Conservation (phyloP, 2,113 vertebrate species). For the Macaca nemestrina region DNA sequence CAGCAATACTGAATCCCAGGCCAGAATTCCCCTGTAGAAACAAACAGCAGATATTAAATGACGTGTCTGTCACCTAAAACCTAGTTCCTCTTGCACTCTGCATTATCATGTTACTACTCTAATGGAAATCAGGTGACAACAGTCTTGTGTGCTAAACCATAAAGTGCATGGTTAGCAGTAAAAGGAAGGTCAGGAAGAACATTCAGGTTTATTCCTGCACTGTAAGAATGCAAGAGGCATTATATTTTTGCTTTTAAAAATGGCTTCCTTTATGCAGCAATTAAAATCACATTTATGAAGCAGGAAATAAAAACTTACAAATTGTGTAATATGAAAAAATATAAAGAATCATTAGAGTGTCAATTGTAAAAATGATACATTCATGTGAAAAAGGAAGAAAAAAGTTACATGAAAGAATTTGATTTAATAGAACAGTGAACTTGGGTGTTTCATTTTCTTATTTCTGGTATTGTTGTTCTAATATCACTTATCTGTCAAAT, state of each 20-base stretch:
- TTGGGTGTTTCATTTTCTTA: background rate
- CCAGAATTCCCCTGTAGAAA: constrained; percentile 95
- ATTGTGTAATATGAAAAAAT: background rate
- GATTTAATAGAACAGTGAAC: background rate
- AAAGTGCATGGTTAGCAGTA: constrained; percentile 69
- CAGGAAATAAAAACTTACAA: background rate
- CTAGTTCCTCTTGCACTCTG: background rate
- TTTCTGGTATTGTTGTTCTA: background rate
- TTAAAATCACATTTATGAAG: constrained; percentile 20
- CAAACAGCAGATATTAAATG: constrained; percentile 51
- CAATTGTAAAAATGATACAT: background rate
- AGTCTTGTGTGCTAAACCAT: constrained; percentile 47
- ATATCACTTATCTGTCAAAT: background rate
- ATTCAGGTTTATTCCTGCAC: background rate
- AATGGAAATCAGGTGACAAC: constrained; percentile 62
- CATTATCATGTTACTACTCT: constrained; percentile 55
- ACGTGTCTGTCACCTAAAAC: constrained; percentile 45
- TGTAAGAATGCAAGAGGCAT: background rate
- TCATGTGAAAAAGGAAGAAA: background rate
- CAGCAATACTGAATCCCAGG: constrained; percentile 97
- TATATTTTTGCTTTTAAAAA: background rate
- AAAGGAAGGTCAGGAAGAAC: constrained; percentile 68
- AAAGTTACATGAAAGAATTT: background rate
- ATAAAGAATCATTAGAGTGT: background rate
- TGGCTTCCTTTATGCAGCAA: background rate